Evolutionary conservation across 2,888 invertebrate species (phyloP), one percentile per base, ranked within the genome.

Genomic region (Lasius platythorax): DNA sequence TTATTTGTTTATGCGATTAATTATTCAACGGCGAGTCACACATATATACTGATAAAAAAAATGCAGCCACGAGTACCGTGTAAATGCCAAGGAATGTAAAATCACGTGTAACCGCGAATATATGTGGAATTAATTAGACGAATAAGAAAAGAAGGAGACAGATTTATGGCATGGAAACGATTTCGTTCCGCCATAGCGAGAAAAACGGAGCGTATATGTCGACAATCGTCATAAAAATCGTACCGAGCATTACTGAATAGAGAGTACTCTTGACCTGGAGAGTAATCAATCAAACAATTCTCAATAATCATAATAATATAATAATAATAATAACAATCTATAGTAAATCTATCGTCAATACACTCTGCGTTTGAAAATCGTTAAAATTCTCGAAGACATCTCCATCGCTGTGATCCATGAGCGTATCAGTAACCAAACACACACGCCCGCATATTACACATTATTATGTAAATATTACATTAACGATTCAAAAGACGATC

Each of bases 1-100:
- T 93, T 92, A 92, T 92, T 91, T 93, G 86, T 91, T 92, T 91
- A 93, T 90, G 91, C 90, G 90, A 92, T 91, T 93, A 93, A 91
- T 92, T 92, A 92, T 91, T 93, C 90, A 93, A 93, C 91, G 88
- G 87, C 88, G 90, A 90, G 89, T 91, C 86, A 88, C 53, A 53
- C 53, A 15, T 46, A 63, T 88, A 89, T 92, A 90, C 88, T 87
- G 84, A 91, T 91, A 58, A 81, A 90, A 90, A 91, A 89, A 92
- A 91, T 89, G 89, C 85, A 91, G 87, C 30, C 87, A 90, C 85
- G 82, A 83, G 85, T 87, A 83, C 6, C 84, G 75, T 87, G 87
- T 86, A 88, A 89, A 90, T 84, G 86, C 83, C 82, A 87, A 87
- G 91, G 90, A 91, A 91, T 91, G 91, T 89, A 88, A 23, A 87